These are phyloP conservation scores for Isurus oxyrinchus DNA, from an alignment of 2,113 vertebrate species.

Conservation along the genomic window DNA sequence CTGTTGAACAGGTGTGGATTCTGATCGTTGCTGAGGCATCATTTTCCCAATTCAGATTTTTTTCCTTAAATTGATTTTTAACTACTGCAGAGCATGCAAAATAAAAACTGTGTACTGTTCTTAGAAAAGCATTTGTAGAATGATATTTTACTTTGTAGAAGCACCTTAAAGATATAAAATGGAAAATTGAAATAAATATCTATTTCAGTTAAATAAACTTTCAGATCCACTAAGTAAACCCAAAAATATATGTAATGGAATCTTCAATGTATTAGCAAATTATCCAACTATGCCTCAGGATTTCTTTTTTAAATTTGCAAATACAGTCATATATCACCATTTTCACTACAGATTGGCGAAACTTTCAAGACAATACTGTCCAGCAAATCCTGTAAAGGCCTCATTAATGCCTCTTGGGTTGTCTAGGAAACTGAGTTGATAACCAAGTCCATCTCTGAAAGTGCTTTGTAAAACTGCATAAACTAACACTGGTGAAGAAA, in stretches of 20 bases:
- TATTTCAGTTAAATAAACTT: not conserved
- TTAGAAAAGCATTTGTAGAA: not conserved
- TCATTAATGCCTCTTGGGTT: not conserved
- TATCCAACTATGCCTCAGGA: not conserved
- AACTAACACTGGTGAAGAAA: constrained; percentile 17
- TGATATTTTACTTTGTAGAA: constrained; percentile 20
- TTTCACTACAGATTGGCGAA: not conserved
- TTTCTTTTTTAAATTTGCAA: not conserved
- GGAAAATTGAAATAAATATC: not conserved
- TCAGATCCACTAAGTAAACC: not conserved
- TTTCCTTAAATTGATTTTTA: not conserved
- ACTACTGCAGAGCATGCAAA: not conserved
- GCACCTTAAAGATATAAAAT: not conserved
- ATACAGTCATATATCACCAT: not conserved
- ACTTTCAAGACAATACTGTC: not conserved
- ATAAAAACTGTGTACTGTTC: not conserved
- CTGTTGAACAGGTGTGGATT: not conserved
- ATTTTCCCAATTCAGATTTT: not conserved
- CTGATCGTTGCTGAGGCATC: not conserved
- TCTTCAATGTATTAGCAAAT: constrained; percentile 3
- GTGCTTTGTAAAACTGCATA: not conserved
- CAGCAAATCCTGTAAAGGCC: not conserved
- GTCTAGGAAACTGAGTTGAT: not conserved
- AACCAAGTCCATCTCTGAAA: not conserved
- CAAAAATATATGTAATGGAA: not conserved